A percentile compares a stretch with the other conserved stretches of the same genome.
These are phyloP conservation scores for Brienomyrus longianalis DNA, from an alignment of 2,113 vertebrate species.

Conservation along the genomic window DNA sequence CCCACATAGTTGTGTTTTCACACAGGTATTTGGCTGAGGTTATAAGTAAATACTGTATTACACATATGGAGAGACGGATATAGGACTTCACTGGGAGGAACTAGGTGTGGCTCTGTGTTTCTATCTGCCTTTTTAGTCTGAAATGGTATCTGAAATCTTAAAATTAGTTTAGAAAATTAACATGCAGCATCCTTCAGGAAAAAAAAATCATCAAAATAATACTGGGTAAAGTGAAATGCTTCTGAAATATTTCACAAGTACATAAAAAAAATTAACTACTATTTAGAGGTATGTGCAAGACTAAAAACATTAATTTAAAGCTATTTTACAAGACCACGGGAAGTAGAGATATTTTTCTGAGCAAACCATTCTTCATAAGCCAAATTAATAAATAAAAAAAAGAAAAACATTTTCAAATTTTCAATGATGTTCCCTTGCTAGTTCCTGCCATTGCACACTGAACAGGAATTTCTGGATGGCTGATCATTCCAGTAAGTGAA, in stretches of 20 bases:
- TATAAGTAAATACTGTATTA: neutral
- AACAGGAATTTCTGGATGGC: neutral
- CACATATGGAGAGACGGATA: neutral
- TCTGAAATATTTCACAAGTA: neutral
- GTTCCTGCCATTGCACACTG: neutral
- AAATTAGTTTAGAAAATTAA: neutral
- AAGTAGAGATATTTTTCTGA: neutral
- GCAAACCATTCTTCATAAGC: neutral
- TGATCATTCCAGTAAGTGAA: neutral
- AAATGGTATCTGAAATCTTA: neutral
- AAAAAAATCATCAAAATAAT: neutral
- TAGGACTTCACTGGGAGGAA: neutral
- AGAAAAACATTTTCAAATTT: too few species aligned
- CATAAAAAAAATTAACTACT: neutral
- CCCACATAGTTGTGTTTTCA: too few species aligned
- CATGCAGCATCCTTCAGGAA: neutral
- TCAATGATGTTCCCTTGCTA: neutral
- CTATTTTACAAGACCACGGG: neutral
- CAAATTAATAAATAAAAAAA: too few species aligned
- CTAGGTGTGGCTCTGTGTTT: neutral
- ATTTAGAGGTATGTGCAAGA: neutral
- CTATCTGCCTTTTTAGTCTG: neutral
- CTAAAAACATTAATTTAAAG: neutral
- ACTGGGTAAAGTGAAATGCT: neutral
- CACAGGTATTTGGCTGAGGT: neutral